Percentiles rank a stretch among this genome's conserved stretches.
Conservation (phyloP, 2,888 invertebrate genomes). For the Vesta saturnalis region DNA sequence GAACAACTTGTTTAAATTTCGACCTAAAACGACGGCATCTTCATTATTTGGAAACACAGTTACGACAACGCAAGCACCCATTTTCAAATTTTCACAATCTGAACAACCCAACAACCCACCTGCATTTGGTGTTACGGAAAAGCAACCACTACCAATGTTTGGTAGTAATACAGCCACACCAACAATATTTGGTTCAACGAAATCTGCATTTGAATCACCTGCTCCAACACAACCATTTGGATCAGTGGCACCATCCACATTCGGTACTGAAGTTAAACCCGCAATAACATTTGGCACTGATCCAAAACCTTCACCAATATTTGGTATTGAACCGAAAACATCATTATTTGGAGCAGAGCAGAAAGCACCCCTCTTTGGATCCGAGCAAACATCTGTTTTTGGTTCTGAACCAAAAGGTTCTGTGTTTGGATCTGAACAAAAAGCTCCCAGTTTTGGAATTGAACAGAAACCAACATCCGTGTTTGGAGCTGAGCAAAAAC, state of each 20-base stretch:
- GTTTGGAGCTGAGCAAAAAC: neutral
- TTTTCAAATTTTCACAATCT: conserved; percentile 40
- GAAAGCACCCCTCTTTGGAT: conserved; percentile 2
- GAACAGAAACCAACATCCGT: neutral
- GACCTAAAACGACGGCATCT: conserved; percentile 20
- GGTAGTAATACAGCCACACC: neutral
- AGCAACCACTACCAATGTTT: conserved; percentile 16
- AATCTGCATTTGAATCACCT: conserved; percentile 15
- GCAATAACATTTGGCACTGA: neutral
- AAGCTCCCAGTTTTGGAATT: neutral
- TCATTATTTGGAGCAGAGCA: conserved; percentile 5
- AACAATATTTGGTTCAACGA: conserved; percentile 10
- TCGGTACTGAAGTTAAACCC: conserved; percentile 14
- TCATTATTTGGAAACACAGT: conserved; percentile 43
- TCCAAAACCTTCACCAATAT: neutral
- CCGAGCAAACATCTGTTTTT: conserved; percentile 18
- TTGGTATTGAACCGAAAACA: neutral
- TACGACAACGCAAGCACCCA: conserved; percentile 31
- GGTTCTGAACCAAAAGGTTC: conserved; percentile 30
- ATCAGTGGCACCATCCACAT: neutral
- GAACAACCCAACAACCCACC: conserved; percentile 24
- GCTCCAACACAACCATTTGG: conserved; percentile 9
- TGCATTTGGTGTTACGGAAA: conserved; percentile 22
- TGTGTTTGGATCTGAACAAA: conserved; percentile 34
- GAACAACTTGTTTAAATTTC: conserved; percentile 27